Percentiles rank a stretch among this genome's conserved stretches.
phyloP scores from a whole-genome alignment of 2,113 vertebrate species.

The Ploceus nigricollis region DNA sequence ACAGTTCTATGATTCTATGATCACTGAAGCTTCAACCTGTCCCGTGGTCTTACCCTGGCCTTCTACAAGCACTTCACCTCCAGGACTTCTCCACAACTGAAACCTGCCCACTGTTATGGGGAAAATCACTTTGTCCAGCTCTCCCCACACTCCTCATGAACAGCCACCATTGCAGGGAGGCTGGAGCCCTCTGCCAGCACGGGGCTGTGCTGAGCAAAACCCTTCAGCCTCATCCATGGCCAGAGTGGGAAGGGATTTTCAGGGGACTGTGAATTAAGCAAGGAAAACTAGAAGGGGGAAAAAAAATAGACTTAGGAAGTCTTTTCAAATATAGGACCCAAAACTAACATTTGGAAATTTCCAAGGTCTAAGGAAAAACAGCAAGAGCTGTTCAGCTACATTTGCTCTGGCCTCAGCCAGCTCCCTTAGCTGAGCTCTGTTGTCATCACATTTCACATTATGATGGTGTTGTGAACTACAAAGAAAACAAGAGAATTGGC shows the following conservation, averaged over 20 bases:
- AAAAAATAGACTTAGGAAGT: not conserved
- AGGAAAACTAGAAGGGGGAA: not conserved
- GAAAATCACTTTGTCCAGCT: not conserved
- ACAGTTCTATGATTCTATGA: not conserved
- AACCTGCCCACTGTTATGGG: not conserved
- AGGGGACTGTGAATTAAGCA: not conserved
- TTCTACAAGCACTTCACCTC: not conserved
- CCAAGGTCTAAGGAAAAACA: slow-evolving; percentile 38
- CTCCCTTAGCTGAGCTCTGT: slow-evolving; percentile 17
- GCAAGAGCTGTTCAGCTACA: slow-evolving; percentile 29
- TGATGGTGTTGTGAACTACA: slow-evolving; percentile 40
- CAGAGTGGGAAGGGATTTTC: not conserved
- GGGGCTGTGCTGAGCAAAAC: not conserved
- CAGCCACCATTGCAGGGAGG: not conserved
- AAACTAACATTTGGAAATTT: slow-evolving; percentile 56
- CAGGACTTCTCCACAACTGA: not conserved
- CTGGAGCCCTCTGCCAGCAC: not conserved
- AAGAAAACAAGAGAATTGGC: slow-evolving; percentile 54
- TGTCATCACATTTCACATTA: slow-evolving; percentile 59
- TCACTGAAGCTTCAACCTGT: not conserved
- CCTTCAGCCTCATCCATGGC: not conserved
- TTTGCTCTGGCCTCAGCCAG: slow-evolving; percentile 44
- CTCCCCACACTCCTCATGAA: not conserved
- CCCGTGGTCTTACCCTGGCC: not conserved
- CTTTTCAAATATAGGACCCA: slow-evolving; percentile 13